Evolutionary conservation across 2,888 invertebrate genomes (phyloP), one percentile per base, ranked within the genome.

Genomic region (Caenorhabditis virilis): DNA sequence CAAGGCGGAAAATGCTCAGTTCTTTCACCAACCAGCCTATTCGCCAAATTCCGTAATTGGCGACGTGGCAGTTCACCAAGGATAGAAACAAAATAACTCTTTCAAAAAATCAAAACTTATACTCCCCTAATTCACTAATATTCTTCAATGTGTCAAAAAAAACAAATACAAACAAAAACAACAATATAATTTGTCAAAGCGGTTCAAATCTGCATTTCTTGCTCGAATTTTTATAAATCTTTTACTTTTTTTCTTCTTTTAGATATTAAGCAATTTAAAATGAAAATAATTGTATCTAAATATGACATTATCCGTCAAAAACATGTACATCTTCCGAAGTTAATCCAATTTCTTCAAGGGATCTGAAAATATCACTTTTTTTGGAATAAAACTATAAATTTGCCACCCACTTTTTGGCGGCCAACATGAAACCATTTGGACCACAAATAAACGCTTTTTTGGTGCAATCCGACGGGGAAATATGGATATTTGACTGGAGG

Each of bases 11-110:
- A 82, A 47, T 81, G 81, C 64, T 62, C 79, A 1, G 74, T 73
- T 11, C 71, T 80, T 35, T 76, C 71, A 2, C 80, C 80, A 27
- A 62, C 73, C 27, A 62, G 65, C 16, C 61, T 81, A 20, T 77
- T 81, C 68, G 72, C 72, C 49, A 71, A 70, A 55, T 70, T 81
- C 54, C 72, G 76, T 23, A 72, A 74, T 38, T 82, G 79, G 82
- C 55, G 77, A 47, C 60, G 73, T 45, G 76, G 75, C 11, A 66
- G 66, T 35, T 57, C 66, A 1, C 75, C 75, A 22, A 50, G 66
- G 35, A 67, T 67, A 59, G 59, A 64, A 22, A 59, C 64, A 9
- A 64, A 59, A 36, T 63, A 22, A 55, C 3, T n/a, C n/a, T 6
- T 20, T 20, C 42, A 42, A 42, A 42, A 20, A 20, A 42, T 26